phyloP scores from a whole-genome alignment of 2,888 invertebrate genomes.

The Cryptocephalus primarius region DNA sequence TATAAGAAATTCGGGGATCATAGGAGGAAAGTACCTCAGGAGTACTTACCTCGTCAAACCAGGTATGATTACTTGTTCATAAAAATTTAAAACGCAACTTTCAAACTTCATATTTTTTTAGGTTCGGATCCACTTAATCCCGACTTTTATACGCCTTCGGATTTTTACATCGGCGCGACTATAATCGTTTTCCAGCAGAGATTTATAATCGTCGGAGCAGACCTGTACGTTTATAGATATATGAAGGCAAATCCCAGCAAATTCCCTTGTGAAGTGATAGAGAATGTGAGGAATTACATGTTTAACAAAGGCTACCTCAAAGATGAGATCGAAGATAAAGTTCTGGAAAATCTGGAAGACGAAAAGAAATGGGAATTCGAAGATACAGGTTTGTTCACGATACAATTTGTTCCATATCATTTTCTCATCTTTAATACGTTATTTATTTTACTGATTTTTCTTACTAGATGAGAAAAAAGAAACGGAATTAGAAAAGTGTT shows the following conservation, averaged over 20 bases:
- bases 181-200: slow-evolving; percentile 60
- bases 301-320: slow-evolving; percentile 51
- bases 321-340: slow-evolving; percentile 41
- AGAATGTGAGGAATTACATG: slow-evolving; percentile 59
- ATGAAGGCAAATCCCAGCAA: slow-evolving; percentile 61
- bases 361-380: slow-evolving; percentile 23
- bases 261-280: slow-evolving; percentile 54
- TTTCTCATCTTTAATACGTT: slow-evolving; percentile 11
- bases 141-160: slow-evolving; percentile 64
- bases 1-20: slow-evolving; percentile 63
- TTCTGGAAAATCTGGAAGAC: slow-evolving; percentile 26
- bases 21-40: slow-evolving; percentile 65
- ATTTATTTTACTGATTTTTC: background rate
- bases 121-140: slow-evolving; percentile 57
- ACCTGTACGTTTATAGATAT: slow-evolving; percentile 57
- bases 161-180: slow-evolving; percentile 66
- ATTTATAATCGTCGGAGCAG: slow-evolving; percentile 58
- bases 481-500: slow-evolving; percentile 30
- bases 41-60: slow-evolving; percentile 57
- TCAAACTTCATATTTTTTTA: background rate
- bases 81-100: too few species aligned
- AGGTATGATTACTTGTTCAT: slow-evolving; percentile 16
- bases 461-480: slow-evolving; percentile 5
- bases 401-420: background rate
- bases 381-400: slow-evolving; percentile 14